phyloP scores from a whole-genome alignment of 1,140 invertebrate species.

The Drosophila fuyamai region DNA sequence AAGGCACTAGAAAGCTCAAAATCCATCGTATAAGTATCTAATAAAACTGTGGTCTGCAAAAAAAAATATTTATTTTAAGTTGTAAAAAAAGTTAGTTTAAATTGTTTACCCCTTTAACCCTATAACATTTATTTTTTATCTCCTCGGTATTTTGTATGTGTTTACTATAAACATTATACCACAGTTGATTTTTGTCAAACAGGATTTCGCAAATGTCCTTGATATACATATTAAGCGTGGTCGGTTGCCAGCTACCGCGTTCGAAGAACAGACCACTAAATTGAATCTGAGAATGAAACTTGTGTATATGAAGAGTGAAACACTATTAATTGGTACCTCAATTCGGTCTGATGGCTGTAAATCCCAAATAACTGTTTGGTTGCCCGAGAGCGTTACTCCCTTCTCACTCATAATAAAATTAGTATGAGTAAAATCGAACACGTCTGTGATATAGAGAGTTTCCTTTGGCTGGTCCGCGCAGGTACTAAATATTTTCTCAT shows the following conservation, averaged over 20 bases:
- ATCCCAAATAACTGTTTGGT: too few relatives aligned
- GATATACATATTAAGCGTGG: conserved; percentile 2
- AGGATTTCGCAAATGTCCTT: conserved; percentile 5
- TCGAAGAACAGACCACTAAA: not conserved
- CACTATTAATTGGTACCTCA: too few relatives aligned
- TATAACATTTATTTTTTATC: not conserved
- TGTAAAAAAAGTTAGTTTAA: too few relatives aligned
- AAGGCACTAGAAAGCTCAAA: not conserved
- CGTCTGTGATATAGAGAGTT: too few relatives aligned
- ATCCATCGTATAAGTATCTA: not conserved
- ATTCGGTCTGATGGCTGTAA: too few relatives aligned
- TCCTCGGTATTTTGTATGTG: not conserved
- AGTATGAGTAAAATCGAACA: too few relatives aligned
- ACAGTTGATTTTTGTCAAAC: conserved; percentile 6
- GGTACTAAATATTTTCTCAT: too few relatives aligned
- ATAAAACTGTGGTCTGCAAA: not conserved
- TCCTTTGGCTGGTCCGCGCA: too few relatives aligned
- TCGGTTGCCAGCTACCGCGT: conserved; percentile 15
- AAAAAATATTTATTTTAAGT: not conserved
- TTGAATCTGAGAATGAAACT: too few relatives aligned
- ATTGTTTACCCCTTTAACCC: not conserved
- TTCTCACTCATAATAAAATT: too few relatives aligned
- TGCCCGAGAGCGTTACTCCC: too few relatives aligned
- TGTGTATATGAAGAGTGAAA: too few relatives aligned
- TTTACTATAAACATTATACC: not conserved